Base-by-base conservation (phyloP, 2,113 vertebrate genomes). In the Bubo scandiacus region DNA sequence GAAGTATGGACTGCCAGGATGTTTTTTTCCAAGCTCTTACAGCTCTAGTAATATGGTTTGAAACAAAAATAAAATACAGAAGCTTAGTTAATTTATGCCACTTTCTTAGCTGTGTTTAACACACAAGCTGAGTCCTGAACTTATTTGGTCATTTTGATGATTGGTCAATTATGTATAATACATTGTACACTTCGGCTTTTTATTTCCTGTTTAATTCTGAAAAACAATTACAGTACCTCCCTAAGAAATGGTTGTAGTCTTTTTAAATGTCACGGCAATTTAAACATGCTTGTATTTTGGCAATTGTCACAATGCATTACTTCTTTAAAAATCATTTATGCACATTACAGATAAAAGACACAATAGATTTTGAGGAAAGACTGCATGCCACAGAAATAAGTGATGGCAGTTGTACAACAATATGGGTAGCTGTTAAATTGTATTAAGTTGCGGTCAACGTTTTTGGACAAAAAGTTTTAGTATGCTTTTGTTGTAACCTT, bases 11-110 rank as follows among this genome's bases (percentile, higher is more conserved):
- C 59, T 36, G 52, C 68, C 80, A 77, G 67, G 47, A 29, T 95
- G 47, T 65, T 97, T 95, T 93, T 93, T 68, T 51, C 88, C 92
- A 89, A 95, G 83, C 55, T 45, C 86, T 91, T 82, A 62, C 30
- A 90, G 52, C 52, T 66, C 91, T 75, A 70, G 63, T 92, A 83
- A 90, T 92, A 94, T 25, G 21, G 21, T 93, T 97, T 96, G 86
- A 96, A 97, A 94, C 84, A 58, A 96, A 98, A 97, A 95, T 91
- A 97, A 96, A 97, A 96, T 90, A 92, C 86, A 94, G 94, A 95
- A 97, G 87, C 90, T 96, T 86, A 94, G 93, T 98, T 98, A 97
- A 98, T 97, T 92, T 96, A 96, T 97, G 86, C 94, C 55, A 82
- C 95, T 97, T 97, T 81, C 85, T 93, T 73, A 54, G 43, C 72